Percentiles rank a stretch among this genome's conserved stretches.
Evolutionary conservation across 2,113 vertebrate species (phyloP).

Genomic region (Echinops telfairi): DNA sequence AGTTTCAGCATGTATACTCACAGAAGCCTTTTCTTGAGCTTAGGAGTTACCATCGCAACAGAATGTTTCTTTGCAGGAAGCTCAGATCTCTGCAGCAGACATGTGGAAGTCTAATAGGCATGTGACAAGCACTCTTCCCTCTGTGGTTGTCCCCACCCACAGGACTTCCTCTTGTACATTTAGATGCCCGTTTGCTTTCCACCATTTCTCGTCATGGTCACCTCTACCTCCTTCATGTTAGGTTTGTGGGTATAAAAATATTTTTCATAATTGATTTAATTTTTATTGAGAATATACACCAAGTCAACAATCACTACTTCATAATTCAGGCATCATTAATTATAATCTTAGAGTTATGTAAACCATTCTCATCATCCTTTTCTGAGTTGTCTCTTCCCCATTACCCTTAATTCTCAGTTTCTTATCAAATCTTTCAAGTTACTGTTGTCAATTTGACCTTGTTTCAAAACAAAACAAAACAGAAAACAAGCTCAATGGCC

Average conservation of each 20-base stretch:
- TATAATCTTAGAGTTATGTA: not conserved
- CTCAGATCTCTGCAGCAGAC: not conserved
- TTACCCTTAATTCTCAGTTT: not conserved
- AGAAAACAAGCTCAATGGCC: no score
- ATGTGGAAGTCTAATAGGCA: no score
- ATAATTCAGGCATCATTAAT: not conserved
- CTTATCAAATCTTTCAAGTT: not conserved
- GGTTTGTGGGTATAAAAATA: not conserved
- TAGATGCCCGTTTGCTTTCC: not conserved
- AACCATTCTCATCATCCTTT: not conserved
- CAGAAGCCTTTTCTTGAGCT: not conserved
- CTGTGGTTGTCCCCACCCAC: fast-evolving
- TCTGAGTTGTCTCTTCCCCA: not conserved
- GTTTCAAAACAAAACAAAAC: no score
- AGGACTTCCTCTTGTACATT: not conserved
- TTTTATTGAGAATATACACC: not conserved
- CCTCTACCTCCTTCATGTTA: not conserved
- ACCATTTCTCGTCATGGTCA: not conserved
- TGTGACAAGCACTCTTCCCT: no score
- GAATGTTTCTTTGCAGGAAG: not conserved
- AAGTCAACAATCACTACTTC: not conserved
- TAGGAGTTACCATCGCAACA: not conserved
- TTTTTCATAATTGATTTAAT: not conserved
- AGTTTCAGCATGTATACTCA: not conserved
- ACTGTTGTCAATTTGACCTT: not conserved